Conservation (phyloP, 2,888 invertebrate genomes). For the Stegana nigrithorax region DNA sequence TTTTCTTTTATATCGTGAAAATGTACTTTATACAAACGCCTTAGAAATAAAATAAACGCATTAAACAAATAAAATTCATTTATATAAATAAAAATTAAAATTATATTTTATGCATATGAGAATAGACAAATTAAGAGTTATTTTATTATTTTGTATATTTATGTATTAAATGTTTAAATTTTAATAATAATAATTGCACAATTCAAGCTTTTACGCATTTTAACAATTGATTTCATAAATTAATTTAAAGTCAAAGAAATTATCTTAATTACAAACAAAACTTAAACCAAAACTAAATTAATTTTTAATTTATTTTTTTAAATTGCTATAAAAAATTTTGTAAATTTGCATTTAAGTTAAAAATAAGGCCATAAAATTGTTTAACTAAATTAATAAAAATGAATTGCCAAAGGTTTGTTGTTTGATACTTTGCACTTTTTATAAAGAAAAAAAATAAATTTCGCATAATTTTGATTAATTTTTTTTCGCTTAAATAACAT, state of each 20-base stretch:
- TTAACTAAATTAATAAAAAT: slow-evolving; percentile 16
- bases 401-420: slow-evolving; percentile 30
- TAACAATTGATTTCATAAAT: slow-evolving; percentile 38
- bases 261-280: slow-evolving; percentile 29
- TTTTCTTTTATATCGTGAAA: background rate
- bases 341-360: slow-evolving; percentile 28
- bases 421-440: slow-evolving; percentile 29
- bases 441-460: background rate
- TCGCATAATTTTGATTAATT: slow-evolving; percentile 32
- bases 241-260: slow-evolving; percentile 24
- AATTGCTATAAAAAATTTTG: slow-evolving; percentile 32
- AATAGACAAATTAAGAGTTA: slow-evolving; percentile 6
- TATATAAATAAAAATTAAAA: no score
- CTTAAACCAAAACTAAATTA: background rate
- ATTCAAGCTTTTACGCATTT: slow-evolving; percentile 40
- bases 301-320: slow-evolving; percentile 24
- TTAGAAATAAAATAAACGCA: background rate
- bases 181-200: slow-evolving; percentile 48
- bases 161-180: slow-evolving; percentile 38
- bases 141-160: slow-evolving; percentile 24
- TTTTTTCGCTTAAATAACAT: slow-evolving; percentile 40
- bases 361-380: slow-evolving; percentile 13
- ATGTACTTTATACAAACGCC: no score
- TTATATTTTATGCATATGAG: slow-evolving; percentile 1
- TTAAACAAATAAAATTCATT: background rate